These are phyloP conservation scores for Melanaphis sacchari DNA, from an alignment of 1,140 invertebrate genomes.

Conservation along the genomic window DNA sequence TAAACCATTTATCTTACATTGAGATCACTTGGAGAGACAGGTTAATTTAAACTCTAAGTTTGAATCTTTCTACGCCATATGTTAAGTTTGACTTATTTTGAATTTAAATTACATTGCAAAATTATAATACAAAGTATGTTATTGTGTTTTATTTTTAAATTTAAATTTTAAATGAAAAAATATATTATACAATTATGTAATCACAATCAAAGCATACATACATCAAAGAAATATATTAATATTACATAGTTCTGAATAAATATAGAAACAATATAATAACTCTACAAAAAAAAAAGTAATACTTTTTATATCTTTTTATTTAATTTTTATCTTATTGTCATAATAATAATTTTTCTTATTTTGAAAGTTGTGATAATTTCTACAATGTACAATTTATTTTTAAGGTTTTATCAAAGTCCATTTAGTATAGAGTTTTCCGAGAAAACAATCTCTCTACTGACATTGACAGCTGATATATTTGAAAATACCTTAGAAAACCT, in stretches of 20 bases:
- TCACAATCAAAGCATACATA: not conserved
- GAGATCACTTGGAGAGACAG: not conserved
- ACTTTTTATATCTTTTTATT: not conserved
- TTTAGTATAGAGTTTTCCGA: not conserved
- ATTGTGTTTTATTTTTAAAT: not conserved
- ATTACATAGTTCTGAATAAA: not conserved
- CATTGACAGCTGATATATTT: conserved; percentile 15
- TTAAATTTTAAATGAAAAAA: not conserved
- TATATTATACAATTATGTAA: not conserved
- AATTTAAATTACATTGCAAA: not conserved
- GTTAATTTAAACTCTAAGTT: conserved; percentile 40
- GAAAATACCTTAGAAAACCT: not conserved
- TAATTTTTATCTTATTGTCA: not conserved
- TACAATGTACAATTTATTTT: not conserved
- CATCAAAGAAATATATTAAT: not conserved
- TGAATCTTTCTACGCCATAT: not conserved
- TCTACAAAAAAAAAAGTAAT: not conserved
- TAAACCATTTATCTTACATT: conserved; percentile 48
- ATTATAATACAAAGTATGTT: not conserved
- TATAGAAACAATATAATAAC: not conserved
- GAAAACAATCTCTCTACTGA: conserved; percentile 18
- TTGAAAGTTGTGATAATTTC: not conserved
- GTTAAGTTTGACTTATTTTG: not conserved
- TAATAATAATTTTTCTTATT: not conserved
- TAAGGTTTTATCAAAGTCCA: not conserved